A percentile compares a stretch with the other conserved stretches of the same genome.
phyloP scores from a whole-genome alignment of 1,140 invertebrate species.

The Neomicropteryx cornuta region DNA sequence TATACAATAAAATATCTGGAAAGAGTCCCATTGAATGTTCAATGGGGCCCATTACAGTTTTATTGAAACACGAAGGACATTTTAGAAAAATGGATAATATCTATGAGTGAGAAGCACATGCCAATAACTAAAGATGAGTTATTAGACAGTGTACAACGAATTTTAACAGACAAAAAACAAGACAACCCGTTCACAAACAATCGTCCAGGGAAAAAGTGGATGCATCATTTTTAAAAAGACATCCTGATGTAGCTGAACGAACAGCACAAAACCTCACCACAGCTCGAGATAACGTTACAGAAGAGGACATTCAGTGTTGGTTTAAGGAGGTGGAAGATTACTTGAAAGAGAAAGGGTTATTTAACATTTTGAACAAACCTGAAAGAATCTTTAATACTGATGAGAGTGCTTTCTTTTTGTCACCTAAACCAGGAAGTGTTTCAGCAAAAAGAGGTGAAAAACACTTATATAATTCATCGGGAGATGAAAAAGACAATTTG shows the following conservation, averaged over 20 bases:
- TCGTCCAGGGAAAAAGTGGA: conserved; percentile 24
- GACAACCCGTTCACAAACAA: conserved; percentile 17
- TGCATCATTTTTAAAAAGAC: conserved; percentile 23
- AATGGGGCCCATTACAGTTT: conserved; percentile 18
- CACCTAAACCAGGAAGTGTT: conserved; percentile 19
- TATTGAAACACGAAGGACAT: conserved; percentile 20
- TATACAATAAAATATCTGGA: conserved; percentile 16
- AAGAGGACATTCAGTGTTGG: conserved; percentile 19
- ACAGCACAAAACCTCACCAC: conserved; percentile 22
- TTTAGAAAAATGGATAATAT: conserved; percentile 23
- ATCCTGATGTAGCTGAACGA: conserved; percentile 18
- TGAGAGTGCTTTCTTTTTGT: conserved; percentile 24
- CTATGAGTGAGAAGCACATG: conserved; percentile 21
- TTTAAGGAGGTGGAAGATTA: conserved; percentile 19
- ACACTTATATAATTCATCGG: conserved; percentile 16
- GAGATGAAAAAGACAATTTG: conserved; percentile 15
- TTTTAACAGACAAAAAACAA: conserved; percentile 18
- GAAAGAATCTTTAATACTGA: conserved; percentile 23
- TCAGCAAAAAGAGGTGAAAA: conserved; percentile 18
- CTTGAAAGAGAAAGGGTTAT: conserved; percentile 15
- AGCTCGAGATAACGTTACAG: conserved; percentile 19
- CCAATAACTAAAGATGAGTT: conserved; percentile 24
- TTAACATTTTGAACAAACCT: conserved; percentile 19
- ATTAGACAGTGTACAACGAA: conserved; percentile 23
- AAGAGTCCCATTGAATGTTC: conserved; percentile 10